Conservation (phyloP, 2,797 vertebrate genomes). For the Macropus fuliginosus region DNA sequence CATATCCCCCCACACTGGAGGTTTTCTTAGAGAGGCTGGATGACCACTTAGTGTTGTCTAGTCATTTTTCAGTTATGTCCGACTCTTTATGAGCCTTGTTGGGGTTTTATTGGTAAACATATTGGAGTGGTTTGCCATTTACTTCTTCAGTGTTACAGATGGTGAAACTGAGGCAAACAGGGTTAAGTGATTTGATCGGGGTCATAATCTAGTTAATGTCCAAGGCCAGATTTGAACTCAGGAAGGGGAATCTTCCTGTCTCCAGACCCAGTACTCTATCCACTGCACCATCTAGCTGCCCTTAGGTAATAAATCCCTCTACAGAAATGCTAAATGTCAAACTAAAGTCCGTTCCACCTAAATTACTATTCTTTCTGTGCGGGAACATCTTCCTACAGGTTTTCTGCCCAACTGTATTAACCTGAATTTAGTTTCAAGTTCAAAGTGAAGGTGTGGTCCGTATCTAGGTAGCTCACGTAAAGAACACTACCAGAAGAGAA, state of each 20-base stretch:
- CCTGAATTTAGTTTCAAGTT: neutral
- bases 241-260: neutral
- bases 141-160: neutral
- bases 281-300: neutral
- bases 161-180: neutral
- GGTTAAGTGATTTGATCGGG: neutral
- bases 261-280: neutral
- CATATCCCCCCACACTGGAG: neutral
- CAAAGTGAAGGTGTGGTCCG: neutral
- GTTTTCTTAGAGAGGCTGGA: neutral
- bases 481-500: neutral
- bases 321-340: neutral
- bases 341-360: neutral
- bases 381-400: neutral
- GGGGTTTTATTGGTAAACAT: neutral
- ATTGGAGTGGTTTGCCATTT: neutral
- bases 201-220: neutral
- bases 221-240: neutral
- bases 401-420: neutral
- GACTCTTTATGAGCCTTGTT: neutral
- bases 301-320: neutral
- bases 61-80: neutral
- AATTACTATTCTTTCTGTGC: neutral
- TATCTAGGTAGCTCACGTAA: neutral
- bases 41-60: neutral